These are phyloP conservation scores for Osmoderma eremita DNA, from an alignment of 2,888 invertebrate species.

Conservation along the genomic window DNA sequence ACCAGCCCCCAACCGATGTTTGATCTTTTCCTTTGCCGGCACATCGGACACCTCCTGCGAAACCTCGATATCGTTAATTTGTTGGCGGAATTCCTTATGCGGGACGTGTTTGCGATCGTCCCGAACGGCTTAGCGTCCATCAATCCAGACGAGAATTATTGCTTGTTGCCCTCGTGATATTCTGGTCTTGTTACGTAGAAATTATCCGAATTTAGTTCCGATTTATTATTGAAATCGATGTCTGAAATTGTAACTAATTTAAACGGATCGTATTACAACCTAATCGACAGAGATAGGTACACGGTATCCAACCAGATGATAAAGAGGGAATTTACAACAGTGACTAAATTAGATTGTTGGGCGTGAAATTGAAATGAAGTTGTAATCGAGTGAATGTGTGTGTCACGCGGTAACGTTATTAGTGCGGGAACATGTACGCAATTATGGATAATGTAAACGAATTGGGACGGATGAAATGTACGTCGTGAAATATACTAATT, in stretches of 20 bases:
- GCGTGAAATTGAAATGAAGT: conserved; percentile 7
- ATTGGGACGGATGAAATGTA: too few relatives aligned
- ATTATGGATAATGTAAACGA: too few relatives aligned
- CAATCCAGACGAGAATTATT: conserved; percentile 5
- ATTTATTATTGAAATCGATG: conserved; percentile 49
- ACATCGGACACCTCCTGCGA: conserved; percentile 39
- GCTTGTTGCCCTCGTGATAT: not conserved
- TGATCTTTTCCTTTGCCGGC: too few relatives aligned
- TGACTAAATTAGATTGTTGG: not conserved
- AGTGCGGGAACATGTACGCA: too few relatives aligned
- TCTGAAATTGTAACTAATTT: conserved; percentile 21
- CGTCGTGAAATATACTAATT: too few relatives aligned
- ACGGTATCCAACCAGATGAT: not conserved
- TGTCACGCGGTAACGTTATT: too few relatives aligned
- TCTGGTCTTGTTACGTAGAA: not conserved
- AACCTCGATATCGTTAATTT: conserved; percentile 55
- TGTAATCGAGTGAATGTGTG: not conserved
- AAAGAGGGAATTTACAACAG: not conserved
- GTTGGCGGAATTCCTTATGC: conserved; percentile 63
- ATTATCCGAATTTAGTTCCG: not conserved
- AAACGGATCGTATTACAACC: conserved; percentile 3
- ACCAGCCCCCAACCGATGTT: too few relatives aligned
- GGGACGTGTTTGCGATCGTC: conserved; percentile 57
- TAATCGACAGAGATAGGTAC: not conserved
- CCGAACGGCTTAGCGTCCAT: conserved; percentile 54